Evolutionary conservation across 2,888 invertebrate species (phyloP).

Genomic region (Halictus quadricinctus): DNA sequence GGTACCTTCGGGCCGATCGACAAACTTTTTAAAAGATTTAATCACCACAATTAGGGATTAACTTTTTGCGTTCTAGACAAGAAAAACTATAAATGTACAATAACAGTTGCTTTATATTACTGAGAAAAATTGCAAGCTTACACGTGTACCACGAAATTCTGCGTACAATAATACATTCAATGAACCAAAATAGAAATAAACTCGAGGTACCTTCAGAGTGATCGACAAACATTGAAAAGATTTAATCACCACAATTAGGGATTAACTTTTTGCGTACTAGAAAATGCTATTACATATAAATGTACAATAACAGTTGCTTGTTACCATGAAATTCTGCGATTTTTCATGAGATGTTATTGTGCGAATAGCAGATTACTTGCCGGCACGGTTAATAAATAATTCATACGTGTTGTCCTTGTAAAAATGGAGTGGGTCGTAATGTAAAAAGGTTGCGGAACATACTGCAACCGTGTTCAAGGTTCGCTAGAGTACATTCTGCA

Average conservation of each 20-base stretch:
- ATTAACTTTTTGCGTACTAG: too few species aligned
- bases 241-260: too few species aligned
- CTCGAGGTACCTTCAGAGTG: too few species aligned
- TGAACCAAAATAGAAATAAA: too few species aligned
- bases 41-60: background rate
- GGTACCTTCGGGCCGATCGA: background rate
- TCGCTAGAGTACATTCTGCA: slow-evolving; percentile 26
- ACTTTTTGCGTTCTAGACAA: background rate
- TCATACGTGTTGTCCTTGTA: background rate
- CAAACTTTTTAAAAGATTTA: background rate
- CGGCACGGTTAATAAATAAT: background rate
- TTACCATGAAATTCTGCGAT: background rate
- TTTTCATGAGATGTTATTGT: background rate
- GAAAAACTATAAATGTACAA: background rate
- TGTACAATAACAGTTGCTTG: too few species aligned
- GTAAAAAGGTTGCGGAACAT: background rate
- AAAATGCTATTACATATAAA: too few species aligned
- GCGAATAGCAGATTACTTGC: background rate
- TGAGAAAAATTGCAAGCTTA: background rate
- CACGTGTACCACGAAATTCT: too few species aligned
- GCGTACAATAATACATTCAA: too few species aligned
- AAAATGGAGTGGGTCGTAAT: background rate
- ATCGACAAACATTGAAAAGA: too few species aligned
- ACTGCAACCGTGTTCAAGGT: background rate
- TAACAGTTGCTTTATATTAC: background rate